These are phyloP conservation scores for Helobdella robusta DNA, from an alignment of 2,888 invertebrate species.

Conservation along the genomic window DNA sequence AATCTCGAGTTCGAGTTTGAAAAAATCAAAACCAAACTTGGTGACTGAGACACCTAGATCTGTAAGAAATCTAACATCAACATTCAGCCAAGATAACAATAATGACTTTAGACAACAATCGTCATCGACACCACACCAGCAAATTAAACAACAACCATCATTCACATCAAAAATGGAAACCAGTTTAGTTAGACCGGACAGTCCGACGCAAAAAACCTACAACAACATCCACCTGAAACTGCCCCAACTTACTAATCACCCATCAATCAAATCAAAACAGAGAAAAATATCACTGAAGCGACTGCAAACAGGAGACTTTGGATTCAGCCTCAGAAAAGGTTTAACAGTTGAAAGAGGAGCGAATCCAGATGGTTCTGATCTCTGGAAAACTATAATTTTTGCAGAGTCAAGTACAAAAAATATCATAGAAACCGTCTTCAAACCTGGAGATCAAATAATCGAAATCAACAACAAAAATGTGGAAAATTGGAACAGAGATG, in stretches of 20 bases:
- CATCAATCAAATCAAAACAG: constrained; percentile 52
- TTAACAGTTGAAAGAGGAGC: constrained; percentile 58
- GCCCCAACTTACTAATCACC: constrained; percentile 47
- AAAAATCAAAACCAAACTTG: constrained; percentile 17
- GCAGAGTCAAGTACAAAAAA: constrained; percentile 76
- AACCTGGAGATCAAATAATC: constrained; percentile 85
- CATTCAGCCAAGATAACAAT: not conserved
- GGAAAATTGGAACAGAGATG: constrained; percentile 74
- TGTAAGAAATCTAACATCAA: not conserved
- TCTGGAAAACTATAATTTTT: constrained; percentile 70
- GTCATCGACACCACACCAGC: no score
- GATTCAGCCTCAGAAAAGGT: constrained; percentile 80
- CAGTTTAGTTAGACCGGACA: constrained; percentile 18
- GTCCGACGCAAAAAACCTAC: constrained; percentile 41
- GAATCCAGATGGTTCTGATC: constrained; percentile 36
- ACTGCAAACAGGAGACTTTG: constrained; percentile 75
- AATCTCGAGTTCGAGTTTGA: constrained; percentile 8
- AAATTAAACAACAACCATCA: no score
- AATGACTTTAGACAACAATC: not conserved
- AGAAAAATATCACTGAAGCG: constrained; percentile 62
- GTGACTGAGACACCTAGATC: not conserved
- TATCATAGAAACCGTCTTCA: constrained; percentile 67
- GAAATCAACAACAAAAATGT: constrained; percentile 81
- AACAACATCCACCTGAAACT: constrained; percentile 42
- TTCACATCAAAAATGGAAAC: no score